phyloP scores from a whole-genome alignment of 2,888 invertebrate species.

The Eutolmus rufibarbis region DNA sequence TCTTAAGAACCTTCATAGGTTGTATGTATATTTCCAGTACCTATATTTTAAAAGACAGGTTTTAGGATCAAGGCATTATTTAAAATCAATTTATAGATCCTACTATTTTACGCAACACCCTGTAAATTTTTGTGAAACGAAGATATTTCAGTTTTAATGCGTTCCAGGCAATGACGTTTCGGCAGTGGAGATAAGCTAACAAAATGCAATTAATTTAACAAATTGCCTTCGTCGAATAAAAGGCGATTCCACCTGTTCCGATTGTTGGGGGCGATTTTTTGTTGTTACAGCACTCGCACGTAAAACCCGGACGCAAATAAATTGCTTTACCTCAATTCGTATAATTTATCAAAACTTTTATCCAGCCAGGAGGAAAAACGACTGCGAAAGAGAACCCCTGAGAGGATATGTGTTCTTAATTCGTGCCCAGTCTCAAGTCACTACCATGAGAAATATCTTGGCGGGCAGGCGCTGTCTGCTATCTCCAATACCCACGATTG shows the following conservation, averaged over 20 bases:
- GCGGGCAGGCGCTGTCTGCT: conserved; percentile 1
- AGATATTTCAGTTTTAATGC: neutral
- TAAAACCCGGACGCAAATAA: conserved; percentile 4
- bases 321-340: conserved; percentile 25
- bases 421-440: neutral
- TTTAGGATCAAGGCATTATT: too few species aligned
- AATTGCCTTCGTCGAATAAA: conserved; percentile 6
- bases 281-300: neutral
- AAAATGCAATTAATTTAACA: conserved; percentile 43
- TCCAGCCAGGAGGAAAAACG: neutral
- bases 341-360: conserved; percentile 38
- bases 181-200: conserved; percentile 14
- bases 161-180: neutral
- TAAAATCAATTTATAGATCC: too few species aligned
- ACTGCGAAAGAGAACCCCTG: neutral
- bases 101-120: neutral
- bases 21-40: too few species aligned
- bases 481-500: conserved; percentile 39
- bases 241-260: conserved; percentile 31
- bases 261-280: conserved; percentile 10
- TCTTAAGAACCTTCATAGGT: too few species aligned
- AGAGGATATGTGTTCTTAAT: conserved; percentile 1
- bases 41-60: too few species aligned
- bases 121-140: neutral
- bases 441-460: conserved; percentile 13